These are phyloP conservation scores for Pseudomyrmex sp. DNA, from an alignment of 1,140 invertebrate genomes.

Conservation along the genomic window DNA sequence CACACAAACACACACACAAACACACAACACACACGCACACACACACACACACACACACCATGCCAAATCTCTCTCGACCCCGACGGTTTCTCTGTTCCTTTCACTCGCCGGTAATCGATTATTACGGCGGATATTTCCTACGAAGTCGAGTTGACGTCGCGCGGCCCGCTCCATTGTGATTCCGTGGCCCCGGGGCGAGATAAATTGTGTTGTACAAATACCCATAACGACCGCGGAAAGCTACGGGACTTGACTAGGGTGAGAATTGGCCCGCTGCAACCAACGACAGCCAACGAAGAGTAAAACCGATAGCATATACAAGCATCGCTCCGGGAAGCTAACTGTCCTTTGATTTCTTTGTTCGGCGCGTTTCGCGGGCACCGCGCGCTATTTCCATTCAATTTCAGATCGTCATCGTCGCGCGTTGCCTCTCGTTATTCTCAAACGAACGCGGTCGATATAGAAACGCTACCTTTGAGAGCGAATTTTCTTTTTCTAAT, in stretches of 20 bases:
- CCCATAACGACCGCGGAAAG: conserved; percentile 62
- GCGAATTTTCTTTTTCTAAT: conserved; percentile 3
- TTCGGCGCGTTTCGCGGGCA: conserved; percentile 10
- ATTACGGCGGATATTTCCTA: conserved; percentile 71
- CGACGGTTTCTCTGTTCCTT: conserved; percentile 73
- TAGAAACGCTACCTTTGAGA: background rate
- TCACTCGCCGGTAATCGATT: conserved; percentile 76
- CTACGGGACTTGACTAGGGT: conserved; percentile 30
- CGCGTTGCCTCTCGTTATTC: background rate
- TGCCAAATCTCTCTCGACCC: conserved; percentile 59
- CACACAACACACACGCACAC: background rate
- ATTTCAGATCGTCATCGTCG: conserved; percentile 24
- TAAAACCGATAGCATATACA: conserved; percentile 60
- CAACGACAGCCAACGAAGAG: conserved; percentile 19
- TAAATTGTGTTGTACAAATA: conserved; percentile 80
- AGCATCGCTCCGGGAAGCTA: conserved; percentile 60
- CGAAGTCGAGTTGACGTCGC: conserved; percentile 50
- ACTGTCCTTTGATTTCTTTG: conserved; percentile 69
- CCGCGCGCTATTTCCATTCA: conserved; percentile 37
- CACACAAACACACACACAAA: background rate
- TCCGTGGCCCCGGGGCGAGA: conserved; percentile 60
- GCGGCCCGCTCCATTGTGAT: conserved; percentile 64
- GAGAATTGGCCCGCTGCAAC: conserved; percentile 59
- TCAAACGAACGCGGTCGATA: background rate
- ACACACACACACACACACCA: background rate